Conservation (phyloP, 2,113 vertebrate species). For the Ascaphus truei region DNA sequence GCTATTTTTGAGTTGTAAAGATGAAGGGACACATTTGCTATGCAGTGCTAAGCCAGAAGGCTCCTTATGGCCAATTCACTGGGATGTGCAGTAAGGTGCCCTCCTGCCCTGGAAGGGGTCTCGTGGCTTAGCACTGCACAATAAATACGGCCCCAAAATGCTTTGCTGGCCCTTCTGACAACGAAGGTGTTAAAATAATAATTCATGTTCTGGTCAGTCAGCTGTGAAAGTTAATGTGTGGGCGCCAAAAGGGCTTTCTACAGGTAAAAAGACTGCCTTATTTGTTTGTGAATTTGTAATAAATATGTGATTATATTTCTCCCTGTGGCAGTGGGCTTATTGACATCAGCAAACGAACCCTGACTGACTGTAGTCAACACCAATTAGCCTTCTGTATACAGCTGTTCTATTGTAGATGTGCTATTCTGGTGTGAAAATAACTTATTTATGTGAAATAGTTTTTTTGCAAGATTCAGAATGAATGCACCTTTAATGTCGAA, state of each 20-base stretch:
- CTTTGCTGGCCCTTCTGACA: background rate
- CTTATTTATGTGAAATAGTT: background rate
- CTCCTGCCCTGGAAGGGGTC: too few relatives aligned
- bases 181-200: background rate
- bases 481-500: background rate
- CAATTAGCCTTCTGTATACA: constrained; percentile 1
- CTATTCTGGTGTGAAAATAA: background rate
- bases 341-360: background rate
- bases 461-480: background rate
- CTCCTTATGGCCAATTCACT: too few relatives aligned
- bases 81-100: too few relatives aligned
- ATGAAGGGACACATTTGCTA: too few relatives aligned
- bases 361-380: background rate
- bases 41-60: too few relatives aligned
- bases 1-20: too few relatives aligned
- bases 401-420: too few relatives aligned
- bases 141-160: background rate
- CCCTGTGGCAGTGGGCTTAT: background rate
- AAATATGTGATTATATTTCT: constrained; percentile 15
- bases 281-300: constrained; percentile 5
- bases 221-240: background rate
- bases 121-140: too few relatives aligned
- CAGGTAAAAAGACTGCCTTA: background rate
- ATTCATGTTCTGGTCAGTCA: background rate
- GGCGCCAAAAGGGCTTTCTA: background rate